Percentiles rank a stretch among this genome's conserved stretches.
Conservation (phyloP, 2,797 vertebrate species). For the Phylloscopus collybita region DNA sequence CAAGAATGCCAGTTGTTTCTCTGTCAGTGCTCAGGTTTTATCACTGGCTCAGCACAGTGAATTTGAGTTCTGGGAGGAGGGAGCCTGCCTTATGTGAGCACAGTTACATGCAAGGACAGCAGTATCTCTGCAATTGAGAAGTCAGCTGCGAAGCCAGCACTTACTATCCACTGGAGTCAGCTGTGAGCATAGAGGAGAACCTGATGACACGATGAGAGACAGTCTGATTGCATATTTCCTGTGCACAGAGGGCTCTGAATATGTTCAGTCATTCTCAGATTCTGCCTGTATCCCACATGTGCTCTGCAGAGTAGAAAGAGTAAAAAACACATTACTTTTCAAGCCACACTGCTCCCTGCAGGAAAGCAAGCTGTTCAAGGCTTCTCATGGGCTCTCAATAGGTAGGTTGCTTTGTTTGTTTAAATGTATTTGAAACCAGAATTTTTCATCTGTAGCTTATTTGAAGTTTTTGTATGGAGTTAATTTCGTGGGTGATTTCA, state of each 20-base stretch:
- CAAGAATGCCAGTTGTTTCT: neutral
- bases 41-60: neutral
- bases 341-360: neutral
- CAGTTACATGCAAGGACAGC: neutral
- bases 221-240: neutral
- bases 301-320: neutral
- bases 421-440: neutral
- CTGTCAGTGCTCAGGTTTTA: neutral
- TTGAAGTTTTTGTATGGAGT: neutral
- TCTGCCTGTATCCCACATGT: neutral
- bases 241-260: neutral
- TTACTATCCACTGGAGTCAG: neutral
- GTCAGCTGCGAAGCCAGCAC: neutral
- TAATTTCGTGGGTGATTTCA: neutral
- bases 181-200: neutral
- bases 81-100: neutral
- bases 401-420: neutral
- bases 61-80: neutral
- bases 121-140: neutral
- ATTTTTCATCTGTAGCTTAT: neutral
- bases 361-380: neutral
- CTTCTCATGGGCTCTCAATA: neutral
- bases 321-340: neutral
- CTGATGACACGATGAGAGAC: neutral
- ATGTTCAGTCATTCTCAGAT: neutral